A percentile compares a stretch with the other conserved stretches of the same genome.
phyloP scores from a whole-genome alignment of 1,140 invertebrate species.

The Mycetomoellerius zeteki region DNA sequence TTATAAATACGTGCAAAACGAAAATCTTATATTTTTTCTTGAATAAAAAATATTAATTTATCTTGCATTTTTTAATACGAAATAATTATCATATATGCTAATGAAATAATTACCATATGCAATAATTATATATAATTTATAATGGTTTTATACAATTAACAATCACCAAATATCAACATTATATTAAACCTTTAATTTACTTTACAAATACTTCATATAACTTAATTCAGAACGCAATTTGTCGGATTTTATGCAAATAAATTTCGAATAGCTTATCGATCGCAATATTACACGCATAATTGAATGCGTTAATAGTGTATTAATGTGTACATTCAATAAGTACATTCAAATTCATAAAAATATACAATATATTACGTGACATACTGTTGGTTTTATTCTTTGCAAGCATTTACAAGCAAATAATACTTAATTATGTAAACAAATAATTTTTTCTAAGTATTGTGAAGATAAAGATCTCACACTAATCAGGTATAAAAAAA shows the following conservation, averaged over 20 bases:
- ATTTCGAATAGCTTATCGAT: neutral
- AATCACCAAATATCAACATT: neutral
- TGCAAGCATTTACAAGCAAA: neutral
- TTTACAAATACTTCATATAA: neutral
- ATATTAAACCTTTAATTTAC: slow-evolving; percentile 10
- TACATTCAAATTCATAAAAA: neutral
- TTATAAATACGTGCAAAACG: neutral
- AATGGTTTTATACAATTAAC: neutral
- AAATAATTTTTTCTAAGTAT: neutral
- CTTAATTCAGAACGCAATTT: neutral
- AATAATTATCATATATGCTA: slow-evolving; percentile 17
- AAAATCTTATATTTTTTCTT: too few relatives aligned
- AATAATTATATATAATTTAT: slow-evolving; percentile 20
- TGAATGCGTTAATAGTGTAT: neutral
- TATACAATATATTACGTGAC: neutral
- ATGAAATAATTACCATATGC: neutral
- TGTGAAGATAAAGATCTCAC: neutral
- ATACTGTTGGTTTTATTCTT: neutral
- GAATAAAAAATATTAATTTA: neutral
- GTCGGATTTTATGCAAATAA: slow-evolving; percentile 5
- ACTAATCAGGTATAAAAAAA: too few relatives aligned
- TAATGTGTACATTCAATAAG: too few relatives aligned
- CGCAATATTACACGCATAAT: neutral
- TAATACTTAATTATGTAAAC: neutral
- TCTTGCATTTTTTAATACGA: neutral